Evolutionary conservation across 2,113 vertebrate genomes (phyloP).

Genomic region (Plestiodon gilberti): DNA sequence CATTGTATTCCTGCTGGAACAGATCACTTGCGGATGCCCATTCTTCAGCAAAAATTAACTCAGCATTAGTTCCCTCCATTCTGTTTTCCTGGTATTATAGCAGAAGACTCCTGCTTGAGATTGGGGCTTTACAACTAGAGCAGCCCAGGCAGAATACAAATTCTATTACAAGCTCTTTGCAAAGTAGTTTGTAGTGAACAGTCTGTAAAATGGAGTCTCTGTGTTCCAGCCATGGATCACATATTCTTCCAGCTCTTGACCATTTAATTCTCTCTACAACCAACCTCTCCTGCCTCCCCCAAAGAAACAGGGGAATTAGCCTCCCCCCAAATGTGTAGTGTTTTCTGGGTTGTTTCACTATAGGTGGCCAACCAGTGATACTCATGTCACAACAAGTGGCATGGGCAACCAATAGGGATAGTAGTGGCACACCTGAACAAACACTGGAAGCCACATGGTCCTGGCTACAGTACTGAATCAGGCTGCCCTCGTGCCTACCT

Average conservation of each 20-base stretch:
- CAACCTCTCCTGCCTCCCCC: neutral
- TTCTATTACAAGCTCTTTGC: neutral
- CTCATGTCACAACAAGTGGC: neutral
- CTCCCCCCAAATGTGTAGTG: neutral
- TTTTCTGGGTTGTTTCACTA: neutral
- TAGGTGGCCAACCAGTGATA: neutral
- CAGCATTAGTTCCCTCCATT: neutral
- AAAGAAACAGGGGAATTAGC: neutral
- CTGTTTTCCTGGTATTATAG: neutral
- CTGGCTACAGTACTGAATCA: no score
- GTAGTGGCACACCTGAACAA: neutral
- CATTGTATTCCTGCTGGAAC: slow-evolving; percentile 41
- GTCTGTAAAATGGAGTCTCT: neutral
- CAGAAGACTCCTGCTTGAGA: neutral
- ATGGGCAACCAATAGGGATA: neutral
- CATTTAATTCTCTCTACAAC: neutral
- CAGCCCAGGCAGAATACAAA: neutral
- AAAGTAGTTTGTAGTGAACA: neutral
- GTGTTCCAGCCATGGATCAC: neutral
- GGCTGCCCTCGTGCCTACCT: neutral
- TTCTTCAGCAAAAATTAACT: neutral
- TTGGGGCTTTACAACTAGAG: neutral
- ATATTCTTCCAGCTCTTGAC: no score
- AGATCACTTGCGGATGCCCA: neutral
- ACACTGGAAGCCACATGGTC: neutral